These are phyloP conservation scores for Silvanus unidentatus DNA, from an alignment of 2,888 invertebrate genomes.

Conservation along the genomic window DNA sequence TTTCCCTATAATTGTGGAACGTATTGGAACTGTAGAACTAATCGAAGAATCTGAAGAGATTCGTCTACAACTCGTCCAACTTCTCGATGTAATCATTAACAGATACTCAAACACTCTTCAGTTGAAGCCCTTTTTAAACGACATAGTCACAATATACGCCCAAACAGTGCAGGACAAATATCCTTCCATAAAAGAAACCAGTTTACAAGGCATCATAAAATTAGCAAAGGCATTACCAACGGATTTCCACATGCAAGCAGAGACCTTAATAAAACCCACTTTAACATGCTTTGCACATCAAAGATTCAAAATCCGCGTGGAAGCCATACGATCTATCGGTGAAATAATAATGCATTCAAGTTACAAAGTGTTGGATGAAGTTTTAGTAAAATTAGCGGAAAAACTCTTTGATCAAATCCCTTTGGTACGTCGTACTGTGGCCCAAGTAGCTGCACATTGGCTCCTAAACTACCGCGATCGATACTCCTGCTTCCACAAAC, in stretches of 20 bases:
- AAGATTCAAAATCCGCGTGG: slow-evolving; percentile 72
- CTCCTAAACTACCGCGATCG: slow-evolving; percentile 72
- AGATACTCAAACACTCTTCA: slow-evolving; percentile 57
- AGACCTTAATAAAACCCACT: slow-evolving; percentile 66
- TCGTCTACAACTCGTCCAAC: slow-evolving; percentile 59
- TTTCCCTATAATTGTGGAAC: slow-evolving; percentile 67
- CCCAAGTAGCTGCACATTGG: slow-evolving; percentile 72
- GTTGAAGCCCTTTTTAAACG: slow-evolving; percentile 65
- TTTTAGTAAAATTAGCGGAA: slow-evolving; percentile 76
- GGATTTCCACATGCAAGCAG: slow-evolving; percentile 71
- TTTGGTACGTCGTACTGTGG: slow-evolving; percentile 70
- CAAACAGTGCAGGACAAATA: slow-evolving; percentile 71
- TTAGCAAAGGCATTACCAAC: slow-evolving; percentile 59
- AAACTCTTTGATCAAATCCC: slow-evolving; percentile 80
- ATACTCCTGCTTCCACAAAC: slow-evolving; percentile 82
- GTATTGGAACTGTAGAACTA: slow-evolving; percentile 72
- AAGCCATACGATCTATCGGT: slow-evolving; percentile 66
- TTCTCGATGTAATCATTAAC: slow-evolving; percentile 61
- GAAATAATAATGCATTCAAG: slow-evolving; percentile 56
- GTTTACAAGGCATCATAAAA: slow-evolving; percentile 64
- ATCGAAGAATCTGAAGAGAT: slow-evolving; percentile 75
- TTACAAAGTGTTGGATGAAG: slow-evolving; percentile 51
- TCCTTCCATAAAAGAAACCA: slow-evolving; percentile 69
- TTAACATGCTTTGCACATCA: slow-evolving; percentile 67
- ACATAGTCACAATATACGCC: slow-evolving; percentile 65